Base-by-base conservation (phyloP, 2,888 invertebrate species). In the Deilephila elpenor region DNA sequence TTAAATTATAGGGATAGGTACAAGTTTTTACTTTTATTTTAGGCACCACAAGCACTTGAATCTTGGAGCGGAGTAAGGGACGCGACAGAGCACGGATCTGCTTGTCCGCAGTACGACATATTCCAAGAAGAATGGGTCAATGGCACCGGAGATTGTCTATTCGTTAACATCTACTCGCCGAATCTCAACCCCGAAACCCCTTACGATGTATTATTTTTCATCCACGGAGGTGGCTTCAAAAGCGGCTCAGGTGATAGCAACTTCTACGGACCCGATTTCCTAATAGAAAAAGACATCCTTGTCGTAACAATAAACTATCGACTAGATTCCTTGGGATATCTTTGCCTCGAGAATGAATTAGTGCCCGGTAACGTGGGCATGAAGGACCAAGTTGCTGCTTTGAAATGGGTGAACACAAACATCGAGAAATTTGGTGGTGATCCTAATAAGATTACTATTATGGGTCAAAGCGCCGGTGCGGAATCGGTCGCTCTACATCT, bases 331-430 rank as follows among this genome's bases (percentile, higher is more conserved):
- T 79, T 96, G 1, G 96, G 96, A 6, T 96, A 96, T 78, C 84
- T 96, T 1, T 95, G 95, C 20, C 90, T 95, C 0, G 88, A 86
- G 11, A 95, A 95, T 11, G 79, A 83, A 64, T 95, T 94, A 72
- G 95, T 95, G 0, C 95, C 96, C 0, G 96, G 96, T 0, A 96
- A 96, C 82, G 95, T 95, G 75, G 96, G 95, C 0, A 78, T 96
- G 19, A 95, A 95, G 75, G 90, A 90, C 61, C 89, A 90, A 79
- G 84, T 87, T 0, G 79, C 80, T 17, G 86, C 86, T 56, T 60
- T 90, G 20, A 83, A 80, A 73, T 90, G 89, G 89, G 84, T 89
- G 0, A 77, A 84, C 51, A 75, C 83, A 25, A 89, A 89, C 70
- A 89, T 89, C 7, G 25, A 20, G 0, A 75, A 78, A 0, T 89